Percentiles rank a stretch among this genome's conserved stretches.
Evolutionary conservation across 2,888 invertebrate genomes (phyloP).

Genomic region (Digitonthophagus gazella): DNA sequence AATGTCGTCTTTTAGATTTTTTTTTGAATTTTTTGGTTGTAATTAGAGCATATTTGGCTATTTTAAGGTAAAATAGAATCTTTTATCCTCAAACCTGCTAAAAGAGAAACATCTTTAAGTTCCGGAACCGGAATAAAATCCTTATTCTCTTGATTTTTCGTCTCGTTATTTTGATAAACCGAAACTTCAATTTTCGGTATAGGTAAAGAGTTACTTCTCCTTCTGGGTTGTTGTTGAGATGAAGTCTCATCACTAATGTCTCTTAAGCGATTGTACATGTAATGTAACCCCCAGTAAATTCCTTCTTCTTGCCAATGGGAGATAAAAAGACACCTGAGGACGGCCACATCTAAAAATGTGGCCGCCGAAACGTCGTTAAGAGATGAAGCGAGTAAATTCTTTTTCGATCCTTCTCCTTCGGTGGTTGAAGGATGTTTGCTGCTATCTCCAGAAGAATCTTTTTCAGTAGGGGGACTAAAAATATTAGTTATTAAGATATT

Average conservation of each 20-base stretch:
- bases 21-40: too few relatives aligned
- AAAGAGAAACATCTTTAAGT: conserved; percentile 63
- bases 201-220: conserved; percentile 89
- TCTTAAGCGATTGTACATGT: conserved; percentile 80
- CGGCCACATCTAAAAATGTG: conserved; percentile 95
- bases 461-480: conserved; percentile 66
- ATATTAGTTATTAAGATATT: conserved; percentile 10
- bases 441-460: conserved; percentile 74
- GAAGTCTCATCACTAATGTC: conserved; percentile 85
- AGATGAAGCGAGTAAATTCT: conserved; percentile 26
- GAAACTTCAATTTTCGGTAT: conserved; percentile 92
- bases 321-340: conserved; percentile 91
- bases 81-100: conserved; percentile 57
- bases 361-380: conserved; percentile 72
- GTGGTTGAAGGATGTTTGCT: conserved; percentile 50
- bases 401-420: conserved; percentile 41
- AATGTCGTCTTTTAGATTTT: too few relatives aligned
- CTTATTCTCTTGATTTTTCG: conserved; percentile 63
- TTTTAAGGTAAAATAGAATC: not conserved
- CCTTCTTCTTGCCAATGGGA: conserved; percentile 99
- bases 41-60: too few relatives aligned
- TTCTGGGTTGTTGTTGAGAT: conserved; percentile 74
- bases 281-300: conserved; percentile 94
- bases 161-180: conserved; percentile 74
- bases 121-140: conserved; percentile 80